phyloP scores from a whole-genome alignment of 2,888 invertebrate species.

The Drosophila paucipuncta region DNA sequence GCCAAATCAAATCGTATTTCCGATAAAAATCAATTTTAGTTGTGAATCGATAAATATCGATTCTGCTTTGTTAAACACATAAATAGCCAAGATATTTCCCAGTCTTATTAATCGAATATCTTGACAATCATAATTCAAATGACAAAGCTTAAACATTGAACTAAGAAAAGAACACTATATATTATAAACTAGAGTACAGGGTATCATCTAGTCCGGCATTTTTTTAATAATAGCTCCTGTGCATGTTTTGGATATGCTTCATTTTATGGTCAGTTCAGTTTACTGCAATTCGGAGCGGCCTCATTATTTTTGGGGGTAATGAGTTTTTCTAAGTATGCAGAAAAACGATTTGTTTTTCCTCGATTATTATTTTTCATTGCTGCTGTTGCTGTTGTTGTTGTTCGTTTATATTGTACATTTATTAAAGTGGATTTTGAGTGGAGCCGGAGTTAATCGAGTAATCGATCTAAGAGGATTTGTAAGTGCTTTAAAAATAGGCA shows the following conservation, averaged over 20 bases:
- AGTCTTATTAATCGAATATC: background rate
- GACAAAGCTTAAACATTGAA: background rate
- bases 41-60: background rate
- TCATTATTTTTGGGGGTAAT: conserved; percentile 65
- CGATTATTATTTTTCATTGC: conserved; percentile 24
- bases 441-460: background rate
- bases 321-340: conserved; percentile 56
- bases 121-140: background rate
- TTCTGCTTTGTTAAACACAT: background rate
- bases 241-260: background rate
- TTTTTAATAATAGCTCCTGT: background rate
- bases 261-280: conserved; percentile 37
- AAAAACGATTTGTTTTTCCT: conserved; percentile 36
- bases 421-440: conserved; percentile 35
- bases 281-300: conserved; percentile 52
- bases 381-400: background rate
- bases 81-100: background rate
- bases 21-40: background rate
- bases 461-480: conserved; percentile 31
- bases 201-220: background rate
- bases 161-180: background rate
- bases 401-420: conserved; percentile 22
- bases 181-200: background rate
- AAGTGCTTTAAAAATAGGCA: conserved; percentile 26
- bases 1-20: background rate